These are phyloP conservation scores for Ceyx erithaca DNA, from an alignment of 2,797 vertebrate genomes.

Conservation along the genomic window DNA sequence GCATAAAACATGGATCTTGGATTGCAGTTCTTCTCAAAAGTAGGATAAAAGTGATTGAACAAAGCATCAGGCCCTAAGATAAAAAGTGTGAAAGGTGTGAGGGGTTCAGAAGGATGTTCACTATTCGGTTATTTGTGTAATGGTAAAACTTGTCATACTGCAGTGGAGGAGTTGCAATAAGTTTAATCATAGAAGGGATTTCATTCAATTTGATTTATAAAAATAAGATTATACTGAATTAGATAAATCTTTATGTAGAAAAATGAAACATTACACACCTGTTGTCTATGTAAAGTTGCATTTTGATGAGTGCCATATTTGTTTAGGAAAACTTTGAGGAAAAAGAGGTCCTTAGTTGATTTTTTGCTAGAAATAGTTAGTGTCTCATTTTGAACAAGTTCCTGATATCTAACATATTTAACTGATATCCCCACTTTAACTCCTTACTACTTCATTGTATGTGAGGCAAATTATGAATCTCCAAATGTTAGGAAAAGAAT, in stretches of 20 bases:
- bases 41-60: background rate
- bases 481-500: background rate
- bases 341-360: background rate
- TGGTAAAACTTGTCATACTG: background rate
- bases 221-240: background rate
- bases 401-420: background rate
- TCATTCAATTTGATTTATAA: background rate
- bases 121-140: background rate
- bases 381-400: background rate
- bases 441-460: background rate
- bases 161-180: background rate
- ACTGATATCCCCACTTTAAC: background rate
- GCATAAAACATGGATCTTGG: background rate
- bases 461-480: background rate
- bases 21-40: background rate
- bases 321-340: background rate
- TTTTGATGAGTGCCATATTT: background rate
- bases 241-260: background rate
- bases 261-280: background rate
- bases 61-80: background rate
- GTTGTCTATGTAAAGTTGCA: background rate
- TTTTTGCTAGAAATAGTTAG: background rate
- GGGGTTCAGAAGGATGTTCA: background rate
- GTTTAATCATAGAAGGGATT: background rate
- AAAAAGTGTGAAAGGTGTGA: background rate